These are phyloP conservation scores for Furcula furcula DNA, from an alignment of 2,888 invertebrate species.

Conservation along the genomic window DNA sequence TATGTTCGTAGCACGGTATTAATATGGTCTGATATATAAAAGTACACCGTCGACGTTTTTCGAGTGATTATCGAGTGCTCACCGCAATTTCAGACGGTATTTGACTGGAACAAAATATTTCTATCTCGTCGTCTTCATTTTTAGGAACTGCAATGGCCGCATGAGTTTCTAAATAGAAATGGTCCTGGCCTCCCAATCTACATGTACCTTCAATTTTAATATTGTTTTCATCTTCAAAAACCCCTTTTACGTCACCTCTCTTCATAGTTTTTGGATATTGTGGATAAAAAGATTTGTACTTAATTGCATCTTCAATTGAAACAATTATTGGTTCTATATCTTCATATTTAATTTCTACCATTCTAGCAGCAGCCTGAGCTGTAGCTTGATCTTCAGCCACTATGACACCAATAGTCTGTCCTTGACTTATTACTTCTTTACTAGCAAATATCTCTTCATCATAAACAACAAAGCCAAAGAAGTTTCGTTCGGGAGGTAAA, in stretches of 20 bases:
- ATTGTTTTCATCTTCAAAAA: slow-evolving; percentile 85
- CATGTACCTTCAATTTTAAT: slow-evolving; percentile 89
- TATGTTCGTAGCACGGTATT: too few relatives aligned
- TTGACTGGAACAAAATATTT: slow-evolving; percentile 92
- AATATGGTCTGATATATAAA: too few relatives aligned
- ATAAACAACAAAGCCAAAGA: slow-evolving; percentile 86
- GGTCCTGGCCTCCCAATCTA: slow-evolving; percentile 95
- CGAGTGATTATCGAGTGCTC: too few relatives aligned
- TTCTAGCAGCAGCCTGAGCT: slow-evolving; percentile 91
- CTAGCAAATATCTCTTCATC: slow-evolving; percentile 94
- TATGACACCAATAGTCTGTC: slow-evolving; percentile 91
- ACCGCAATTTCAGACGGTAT: slow-evolving; percentile 89
- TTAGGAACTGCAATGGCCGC: slow-evolving; percentile 86
- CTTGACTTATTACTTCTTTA: slow-evolving; percentile 88
- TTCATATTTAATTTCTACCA: slow-evolving; percentile 91
- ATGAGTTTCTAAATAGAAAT: slow-evolving; percentile 97
- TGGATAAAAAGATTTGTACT: slow-evolving; percentile 86
- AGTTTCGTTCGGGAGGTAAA: slow-evolving; percentile 84
- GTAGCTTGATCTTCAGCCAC: slow-evolving; percentile 88
- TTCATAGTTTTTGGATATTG: slow-evolving; percentile 81
- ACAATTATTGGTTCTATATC: slow-evolving; percentile 90
- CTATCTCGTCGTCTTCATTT: slow-evolving; percentile 91
- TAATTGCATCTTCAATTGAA: slow-evolving; percentile 94
- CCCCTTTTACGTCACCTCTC: slow-evolving; percentile 86
- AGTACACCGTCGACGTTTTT: too few relatives aligned